These are phyloP conservation scores for Meandrusa payeni DNA, from an alignment of 2,888 invertebrate species.

Conservation along the genomic window DNA sequence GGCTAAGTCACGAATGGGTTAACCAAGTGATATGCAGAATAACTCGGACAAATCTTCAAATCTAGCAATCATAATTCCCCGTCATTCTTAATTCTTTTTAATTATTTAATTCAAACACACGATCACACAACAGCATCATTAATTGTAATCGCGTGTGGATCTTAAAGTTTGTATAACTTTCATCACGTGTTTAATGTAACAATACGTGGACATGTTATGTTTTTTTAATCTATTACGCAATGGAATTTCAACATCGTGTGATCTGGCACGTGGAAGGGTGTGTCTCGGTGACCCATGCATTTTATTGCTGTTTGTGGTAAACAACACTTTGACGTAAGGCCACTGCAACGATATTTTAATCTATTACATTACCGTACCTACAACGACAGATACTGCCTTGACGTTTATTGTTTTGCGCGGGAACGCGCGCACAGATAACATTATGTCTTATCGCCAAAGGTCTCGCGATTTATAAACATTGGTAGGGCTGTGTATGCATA, in stretches of 20 bases:
- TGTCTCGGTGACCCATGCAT: slow-evolving; percentile 38
- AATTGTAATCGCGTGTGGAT: too few relatives aligned
- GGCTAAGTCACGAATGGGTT: too few relatives aligned
- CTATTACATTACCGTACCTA: slow-evolving; percentile 20
- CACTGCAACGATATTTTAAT: slow-evolving; percentile 20
- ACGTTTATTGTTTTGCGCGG: slow-evolving; percentile 34
- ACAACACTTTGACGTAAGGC: slow-evolving; percentile 33
- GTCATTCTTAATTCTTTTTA: too few relatives aligned
- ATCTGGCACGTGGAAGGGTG: slow-evolving; percentile 38
- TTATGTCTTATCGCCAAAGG: slow-evolving; percentile 19
- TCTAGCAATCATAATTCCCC: too few relatives aligned
- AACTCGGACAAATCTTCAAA: too few relatives aligned
- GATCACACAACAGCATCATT: too few relatives aligned
- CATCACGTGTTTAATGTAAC: too few relatives aligned
- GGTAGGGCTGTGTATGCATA: slow-evolving; percentile 14
- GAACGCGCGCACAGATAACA: slow-evolving; percentile 18
- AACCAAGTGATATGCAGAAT: too few relatives aligned
- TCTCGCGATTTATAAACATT: slow-evolving; percentile 21
- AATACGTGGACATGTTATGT: too few relatives aligned
- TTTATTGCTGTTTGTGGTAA: slow-evolving; percentile 21
- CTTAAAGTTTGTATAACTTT: too few relatives aligned
- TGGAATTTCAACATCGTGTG: slow-evolving; percentile 10
- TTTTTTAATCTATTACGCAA: not conserved
- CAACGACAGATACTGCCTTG: slow-evolving; percentile 31
- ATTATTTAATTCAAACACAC: too few relatives aligned